Base-by-base conservation (phyloP, 2,113 vertebrate genomes). In the Hyla sarda region DNA sequence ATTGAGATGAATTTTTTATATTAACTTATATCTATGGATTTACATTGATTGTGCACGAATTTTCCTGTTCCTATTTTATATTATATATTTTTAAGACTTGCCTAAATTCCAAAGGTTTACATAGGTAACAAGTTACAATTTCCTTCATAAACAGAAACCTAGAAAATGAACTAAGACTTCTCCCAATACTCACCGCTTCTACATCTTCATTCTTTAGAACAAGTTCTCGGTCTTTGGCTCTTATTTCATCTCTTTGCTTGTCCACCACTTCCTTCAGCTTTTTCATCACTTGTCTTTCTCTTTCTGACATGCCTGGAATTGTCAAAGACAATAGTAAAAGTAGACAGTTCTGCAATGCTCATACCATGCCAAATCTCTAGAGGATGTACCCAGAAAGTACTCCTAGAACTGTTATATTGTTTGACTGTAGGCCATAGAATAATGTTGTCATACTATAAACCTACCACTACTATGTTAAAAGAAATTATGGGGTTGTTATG, bases 211-310 rank as follows among this genome's bases (percentile, higher is more conserved):
- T 97, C 91, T 93, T 97, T 58, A 95, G 94, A 0, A 92, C 93
- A 0, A 98, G 94, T 89, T 98, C 95, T 9, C 95, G 90, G 88
- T 98, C 96, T 92, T 96, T 97, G 32, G 96, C 96, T 1, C 96
- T 94, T 91, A 98, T 96, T 92, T 98, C 96, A 76, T 98, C 96
- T 4, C 95, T 94, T 89, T 98, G 97, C 84, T 96, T 97, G 90
- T 98, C 95, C 54, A 97, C 96, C 85, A 96, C 94, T 89, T 96
- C 95, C 88, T 95, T 96, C 89, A 98, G 93, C 90, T 94, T 97
- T 90, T 95, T 97, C 95, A 96, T 96, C 89, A 95, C 93, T 89
- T 96, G 95, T 32, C 91, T 92, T 82, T 98, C 97, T 62, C 95
- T 96, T 89, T 98, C 96, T 0, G 96, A 96, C 95, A 95, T 96